Evolutionary conservation across 2,113 vertebrate species (phyloP).

Genomic region (Trematomus loennbergii): DNA sequence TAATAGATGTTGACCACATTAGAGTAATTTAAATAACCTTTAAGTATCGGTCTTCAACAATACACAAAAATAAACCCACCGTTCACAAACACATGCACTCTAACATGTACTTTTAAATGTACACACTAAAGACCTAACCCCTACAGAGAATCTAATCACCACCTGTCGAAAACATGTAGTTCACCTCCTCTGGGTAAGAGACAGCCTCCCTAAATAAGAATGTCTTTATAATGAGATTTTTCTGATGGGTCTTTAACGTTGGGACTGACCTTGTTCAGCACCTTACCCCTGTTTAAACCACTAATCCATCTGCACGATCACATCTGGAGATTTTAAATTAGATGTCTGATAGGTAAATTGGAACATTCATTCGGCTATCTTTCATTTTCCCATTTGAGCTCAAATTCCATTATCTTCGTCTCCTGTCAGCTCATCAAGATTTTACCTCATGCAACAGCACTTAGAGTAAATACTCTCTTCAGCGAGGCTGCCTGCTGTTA

Average conservation of each 20-base stretch:
- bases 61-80: neutral
- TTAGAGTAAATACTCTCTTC: conserved; percentile 51
- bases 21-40: neutral
- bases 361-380: conserved; percentile 76
- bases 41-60: neutral
- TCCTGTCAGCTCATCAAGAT: conserved; percentile 72
- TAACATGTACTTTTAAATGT: neutral
- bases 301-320: conserved; percentile 62
- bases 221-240: conserved; percentile 77
- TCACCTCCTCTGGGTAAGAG: conserved; percentile 66
- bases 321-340: conserved; percentile 76
- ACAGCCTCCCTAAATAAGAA: conserved; percentile 74
- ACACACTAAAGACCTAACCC: conserved; percentile 17
- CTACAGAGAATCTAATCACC: conserved; percentile 51
- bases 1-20: neutral
- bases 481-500: conserved; percentile 45
- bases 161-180: conserved; percentile 62
- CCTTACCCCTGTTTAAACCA: conserved; percentile 74
- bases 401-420: conserved; percentile 78
- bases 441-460: conserved; percentile 57
- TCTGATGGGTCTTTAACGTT: conserved; percentile 65
- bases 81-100: neutral
- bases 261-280: conserved; percentile 77
- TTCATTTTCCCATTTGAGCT: conserved; percentile 73
- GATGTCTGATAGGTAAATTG: conserved; percentile 74